Base-by-base conservation (phyloP, 2,113 vertebrate genomes). In the Bagarius yarrelli region DNA sequence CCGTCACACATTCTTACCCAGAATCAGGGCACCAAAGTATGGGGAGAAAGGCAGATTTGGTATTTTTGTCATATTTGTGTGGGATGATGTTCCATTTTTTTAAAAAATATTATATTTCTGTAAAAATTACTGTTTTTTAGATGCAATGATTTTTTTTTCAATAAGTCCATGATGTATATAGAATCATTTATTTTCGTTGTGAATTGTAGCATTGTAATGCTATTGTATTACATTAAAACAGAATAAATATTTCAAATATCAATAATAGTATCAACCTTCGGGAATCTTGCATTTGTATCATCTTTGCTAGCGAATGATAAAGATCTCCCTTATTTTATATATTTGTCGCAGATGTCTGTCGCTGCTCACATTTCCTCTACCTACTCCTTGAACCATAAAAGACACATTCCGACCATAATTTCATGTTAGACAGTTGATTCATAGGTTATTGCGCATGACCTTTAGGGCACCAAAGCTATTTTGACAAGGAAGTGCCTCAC, bases 401-500 rank as follows among this genome's bases (percentile, higher is more conserved):
- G 19, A 55, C 70, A 53, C 69, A 73, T 73, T 73, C 70, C 70
- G 34, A 15, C 70, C 50, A 34, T 73, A 2, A 55, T 55, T 73
- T 55, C 55, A 73, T 73, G 70, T 55, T 73, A 73, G 36, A 75
- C 11, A 57, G 59, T 56, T 75, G 76, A 59, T 59, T 80, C 72
- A 44, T 76, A 60, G 74, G 16, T 64, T 76, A 40, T 61, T 56
- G 73, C 40, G 30, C 64, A 59, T 47, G 70, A 66, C 79, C 71
- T 80, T 83, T 21, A 80, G 66, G 59, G 59, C 75, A 77, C 44
- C 59, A 67, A 59, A 75, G 60, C 6, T 76, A 71, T 70, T 50
- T 83, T 60, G 69, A 73, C 36, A 63, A 53, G 74, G 78, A 76
- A 75, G 60, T 69, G 61, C 36, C 18, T 40, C 55, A 61, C 55